Conservation (phyloP, 1,140 invertebrate species). For the Zaprionus inermis region DNA sequence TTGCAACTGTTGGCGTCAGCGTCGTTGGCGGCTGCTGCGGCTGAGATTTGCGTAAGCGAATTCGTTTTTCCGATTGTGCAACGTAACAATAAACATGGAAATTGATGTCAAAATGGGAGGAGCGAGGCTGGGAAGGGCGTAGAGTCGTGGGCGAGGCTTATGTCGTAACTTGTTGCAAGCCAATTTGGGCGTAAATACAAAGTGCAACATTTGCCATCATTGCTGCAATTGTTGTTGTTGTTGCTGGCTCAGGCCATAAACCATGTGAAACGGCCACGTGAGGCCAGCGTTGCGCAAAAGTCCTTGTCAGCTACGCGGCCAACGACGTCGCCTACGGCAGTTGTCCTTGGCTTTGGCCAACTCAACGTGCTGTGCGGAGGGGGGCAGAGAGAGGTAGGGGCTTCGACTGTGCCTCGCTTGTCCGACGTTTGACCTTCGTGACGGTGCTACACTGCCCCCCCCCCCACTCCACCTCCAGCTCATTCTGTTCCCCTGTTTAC, state of each 20-base stretch:
- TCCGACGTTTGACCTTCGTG: conserved; percentile 64
- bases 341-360: conserved; percentile 29
- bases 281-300: conserved; percentile 16
- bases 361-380: neutral
- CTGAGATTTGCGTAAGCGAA: conserved; percentile 76
- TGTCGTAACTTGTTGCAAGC: conserved; percentile 58
- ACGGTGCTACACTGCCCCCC: neutral
- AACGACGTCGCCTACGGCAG: conserved; percentile 36
- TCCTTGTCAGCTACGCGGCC: conserved; percentile 2
- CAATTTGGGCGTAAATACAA: conserved; percentile 12
- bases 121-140: too few species aligned
- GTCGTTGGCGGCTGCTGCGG: conserved; percentile 27
- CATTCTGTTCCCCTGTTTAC: conserved; percentile 1
- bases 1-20: conserved; percentile 56
- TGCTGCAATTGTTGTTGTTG: conserved; percentile 3
- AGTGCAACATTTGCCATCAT: conserved; percentile 19
- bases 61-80: conserved; percentile 56
- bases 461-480: neutral
- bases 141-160: neutral
- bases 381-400: neutral
- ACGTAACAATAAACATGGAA: conserved; percentile 43
- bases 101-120: conserved; percentile 41
- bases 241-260: neutral
- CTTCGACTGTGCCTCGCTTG: conserved; percentile 4
- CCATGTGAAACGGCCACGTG: conserved; percentile 39